A percentile compares a stretch with the other conserved stretches of the same genome.
These are phyloP conservation scores for Leptura quadrifasciata DNA, from an alignment of 2,888 invertebrate genomes.

Conservation along the genomic window DNA sequence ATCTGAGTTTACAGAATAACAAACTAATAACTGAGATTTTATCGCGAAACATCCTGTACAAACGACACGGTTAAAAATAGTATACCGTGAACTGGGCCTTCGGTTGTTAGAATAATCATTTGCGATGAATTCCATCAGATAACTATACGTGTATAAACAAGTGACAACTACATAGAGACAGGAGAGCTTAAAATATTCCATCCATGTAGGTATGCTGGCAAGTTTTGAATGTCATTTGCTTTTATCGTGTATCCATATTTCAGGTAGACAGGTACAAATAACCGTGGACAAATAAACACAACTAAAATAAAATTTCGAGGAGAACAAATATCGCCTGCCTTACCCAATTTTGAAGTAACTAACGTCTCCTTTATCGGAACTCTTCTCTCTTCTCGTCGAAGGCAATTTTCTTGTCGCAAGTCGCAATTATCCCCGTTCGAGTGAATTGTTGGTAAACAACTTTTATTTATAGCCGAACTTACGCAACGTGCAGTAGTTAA, in stretches of 20 bases:
- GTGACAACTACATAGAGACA: slow-evolving; percentile 1
- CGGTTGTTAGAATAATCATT: background rate
- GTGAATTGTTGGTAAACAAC: slow-evolving; percentile 10
- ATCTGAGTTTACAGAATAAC: too few species aligned
- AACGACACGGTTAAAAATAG: background rate
- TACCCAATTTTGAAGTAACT: too few species aligned
- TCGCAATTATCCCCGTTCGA: slow-evolving; percentile 6
- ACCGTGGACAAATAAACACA: background rate
- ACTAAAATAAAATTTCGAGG: background rate
- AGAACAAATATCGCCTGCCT: background rate
- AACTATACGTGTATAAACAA: background rate
- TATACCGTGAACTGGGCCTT: background rate
- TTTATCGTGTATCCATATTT: background rate
- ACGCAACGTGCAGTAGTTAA: slow-evolving; percentile 41
- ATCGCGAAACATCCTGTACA: background rate
- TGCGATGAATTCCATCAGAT: background rate
- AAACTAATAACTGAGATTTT: too few species aligned
- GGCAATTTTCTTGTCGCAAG: slow-evolving; percentile 1
- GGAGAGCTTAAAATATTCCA: background rate
- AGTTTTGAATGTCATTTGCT: slow-evolving; percentile 4
- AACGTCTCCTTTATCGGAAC: background rate
- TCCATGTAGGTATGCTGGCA: background rate
- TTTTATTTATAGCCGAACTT: slow-evolving; percentile 36
- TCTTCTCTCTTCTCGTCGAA: background rate
- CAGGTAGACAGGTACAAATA: background rate